phyloP scores from a whole-genome alignment of 2,797 vertebrate genomes.

The Chloroceryle amazona region DNA sequence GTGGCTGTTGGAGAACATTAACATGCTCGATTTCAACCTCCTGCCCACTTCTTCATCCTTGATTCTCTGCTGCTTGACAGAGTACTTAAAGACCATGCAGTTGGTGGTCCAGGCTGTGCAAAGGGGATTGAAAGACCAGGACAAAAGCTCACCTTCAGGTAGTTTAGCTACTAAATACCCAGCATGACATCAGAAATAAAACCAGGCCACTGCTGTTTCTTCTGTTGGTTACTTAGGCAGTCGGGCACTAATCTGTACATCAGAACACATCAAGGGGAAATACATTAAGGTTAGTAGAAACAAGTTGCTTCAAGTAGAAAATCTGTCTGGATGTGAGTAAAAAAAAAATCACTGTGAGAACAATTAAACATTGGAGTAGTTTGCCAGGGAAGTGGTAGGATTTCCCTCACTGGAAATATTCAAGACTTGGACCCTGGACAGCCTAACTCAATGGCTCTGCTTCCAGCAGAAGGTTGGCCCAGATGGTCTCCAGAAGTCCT shows the following conservation, averaged over 20 bases:
- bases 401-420: conserved; percentile 27
- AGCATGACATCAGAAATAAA: background rate
- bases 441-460: background rate
- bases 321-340: background rate
- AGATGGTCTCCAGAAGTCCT: conserved; percentile 40
- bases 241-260: background rate
- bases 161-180: background rate
- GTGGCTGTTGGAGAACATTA: background rate
- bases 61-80: background rate
- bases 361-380: background rate
- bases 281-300: background rate
- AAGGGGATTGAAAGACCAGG: background rate
- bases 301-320: background rate
- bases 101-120: background rate
- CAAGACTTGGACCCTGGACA: background rate
- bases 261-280: conserved; percentile 11
- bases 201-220: background rate
- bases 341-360: background rate
- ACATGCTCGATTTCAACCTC: background rate
- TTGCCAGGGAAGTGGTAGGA: background rate
- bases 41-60: background rate
- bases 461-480: background rate
- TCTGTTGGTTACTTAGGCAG: background rate
- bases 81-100: background rate
- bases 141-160: background rate